Evolutionary conservation across 1,140 invertebrate species (phyloP).

Genomic region (Aphelinus atriplicis): DNA sequence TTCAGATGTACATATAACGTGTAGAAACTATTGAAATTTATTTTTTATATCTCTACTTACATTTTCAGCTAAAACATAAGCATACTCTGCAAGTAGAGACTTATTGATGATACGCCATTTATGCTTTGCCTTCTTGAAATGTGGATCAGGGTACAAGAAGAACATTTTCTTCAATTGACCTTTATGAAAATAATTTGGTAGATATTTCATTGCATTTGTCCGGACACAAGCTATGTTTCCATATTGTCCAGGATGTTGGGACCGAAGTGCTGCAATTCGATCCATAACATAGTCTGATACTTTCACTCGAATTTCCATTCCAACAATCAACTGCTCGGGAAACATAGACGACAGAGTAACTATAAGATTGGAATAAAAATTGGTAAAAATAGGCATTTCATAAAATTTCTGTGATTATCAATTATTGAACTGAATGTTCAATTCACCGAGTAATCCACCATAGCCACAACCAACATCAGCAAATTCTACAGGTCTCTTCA

Average conservation of each 20-base stretch:
- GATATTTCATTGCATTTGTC: slow-evolving; percentile 98
- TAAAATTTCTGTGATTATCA: slow-evolving; percentile 20
- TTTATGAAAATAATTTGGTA: slow-evolving; percentile 97
- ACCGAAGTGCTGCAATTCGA: slow-evolving; percentile 87
- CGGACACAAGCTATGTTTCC: slow-evolving; percentile 95
- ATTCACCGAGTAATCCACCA: slow-evolving; percentile 89
- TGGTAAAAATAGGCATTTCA: slow-evolving; percentile 22
- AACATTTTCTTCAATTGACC: slow-evolving; percentile 98
- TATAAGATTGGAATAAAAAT: slow-evolving; percentile 54
- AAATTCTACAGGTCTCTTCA: slow-evolving; percentile 81
- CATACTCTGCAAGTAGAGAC: slow-evolving; percentile 94
- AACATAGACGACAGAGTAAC: slow-evolving; percentile 91
- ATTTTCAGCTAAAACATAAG: slow-evolving; percentile 87
- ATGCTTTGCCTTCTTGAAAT: slow-evolving; percentile 99
- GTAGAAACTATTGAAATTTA: slow-evolving; percentile 1
- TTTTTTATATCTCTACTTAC: slow-evolving; percentile 67
- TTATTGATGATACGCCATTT: slow-evolving; percentile 99
- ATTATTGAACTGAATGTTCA: slow-evolving; percentile 7
- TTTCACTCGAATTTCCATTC: slow-evolving; percentile 98
- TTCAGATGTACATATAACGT: too few species aligned
- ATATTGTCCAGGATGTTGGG: slow-evolving; percentile 80
- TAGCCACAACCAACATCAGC: slow-evolving; percentile 99
- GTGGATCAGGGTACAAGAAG: slow-evolving; percentile 99
- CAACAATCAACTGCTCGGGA: slow-evolving; percentile 89
- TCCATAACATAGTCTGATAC: slow-evolving; percentile 98